These are phyloP conservation scores for Druceiella hillmani DNA, from an alignment of 2,888 invertebrate species.

Conservation along the genomic window DNA sequence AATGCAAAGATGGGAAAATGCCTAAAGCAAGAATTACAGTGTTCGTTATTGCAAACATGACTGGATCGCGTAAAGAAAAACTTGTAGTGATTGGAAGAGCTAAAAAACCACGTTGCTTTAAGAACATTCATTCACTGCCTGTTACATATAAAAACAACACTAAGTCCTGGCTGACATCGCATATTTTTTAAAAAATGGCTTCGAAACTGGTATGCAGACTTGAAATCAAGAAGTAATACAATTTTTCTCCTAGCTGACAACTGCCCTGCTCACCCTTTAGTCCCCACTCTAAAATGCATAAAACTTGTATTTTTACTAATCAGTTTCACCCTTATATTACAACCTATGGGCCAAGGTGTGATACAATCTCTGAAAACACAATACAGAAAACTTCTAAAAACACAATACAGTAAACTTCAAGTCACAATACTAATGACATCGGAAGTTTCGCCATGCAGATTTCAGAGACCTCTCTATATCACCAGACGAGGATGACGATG, in stretches of 20 bases:
- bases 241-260: constrained; percentile 29
- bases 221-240: constrained; percentile 23
- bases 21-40: constrained; percentile 29
- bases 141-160: constrained; percentile 27
- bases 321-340: no score
- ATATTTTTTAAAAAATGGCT: constrained; percentile 24
- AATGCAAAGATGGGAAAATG: constrained; percentile 30
- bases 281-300: constrained; percentile 23
- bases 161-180: constrained; percentile 31
- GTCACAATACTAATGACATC: constrained; percentile 26
- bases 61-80: constrained; percentile 29
- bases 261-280: constrained; percentile 26
- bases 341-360: no score
- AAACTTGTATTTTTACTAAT: constrained; percentile 25
- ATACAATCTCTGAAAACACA: no score
- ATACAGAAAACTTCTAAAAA: no score
- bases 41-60: constrained; percentile 30
- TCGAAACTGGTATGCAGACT: constrained; percentile 25
- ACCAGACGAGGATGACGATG: no score
- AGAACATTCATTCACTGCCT: constrained; percentile 19
- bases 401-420: constrained; percentile 18
- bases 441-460: constrained; percentile 27
- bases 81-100: constrained; percentile 28
- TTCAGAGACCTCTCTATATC: no score
- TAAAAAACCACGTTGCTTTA: constrained; percentile 29